Evolutionary conservation across 2,113 vertebrate species (phyloP), one percentile per base, ranked within the genome.

Genomic region (Ornithorhynchus anatinus): DNA sequence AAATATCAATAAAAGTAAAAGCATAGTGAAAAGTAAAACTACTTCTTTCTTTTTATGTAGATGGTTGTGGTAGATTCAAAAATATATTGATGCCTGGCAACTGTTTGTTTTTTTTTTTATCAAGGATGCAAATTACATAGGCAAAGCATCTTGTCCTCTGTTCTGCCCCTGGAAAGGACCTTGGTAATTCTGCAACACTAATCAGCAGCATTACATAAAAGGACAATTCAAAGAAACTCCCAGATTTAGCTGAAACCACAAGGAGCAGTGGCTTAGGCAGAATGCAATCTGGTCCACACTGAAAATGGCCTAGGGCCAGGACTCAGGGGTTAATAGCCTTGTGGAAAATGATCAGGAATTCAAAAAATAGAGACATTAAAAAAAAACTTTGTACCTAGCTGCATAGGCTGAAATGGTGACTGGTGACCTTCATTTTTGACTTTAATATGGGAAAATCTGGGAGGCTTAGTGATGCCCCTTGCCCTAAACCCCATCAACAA

Each of bases 131-230:
- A n/a, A n/a, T n/a, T n/a, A n/a, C n/a, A n/a, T n/a, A n/a, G n/a
- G n/a, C n/a, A n/a, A n/a, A n/a, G n/a, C n/a, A n/a, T n/a, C n/a
- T n/a, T n/a, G n/a, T n/a, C n/a, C n/a, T n/a, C n/a, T n/a, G n/a
- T 65, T 77, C 16, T 62, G n/a, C 59, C 58, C 52, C 45, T 48
- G 53, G 53, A 73, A 64, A 59, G 51, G 47, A 50, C 62, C n/a
- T 22, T 70, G 70, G 70, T 73, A 75, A 67, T 73, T 75, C 33
- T 56, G 59, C 32, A 25, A 35, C 12, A 35, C 39, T 25, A 61
- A 52, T 36, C 29, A 65, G 51, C 45, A 50, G 29, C 22, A 27
- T 85, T 87, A 80, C 3, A 11, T 81, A 85, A 81, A 44, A 51
- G 70, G 70, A 59, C 62, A 69, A 37, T 62, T 69, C 53, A 77